Evolutionary conservation across 2,888 invertebrate species (phyloP), one percentile per base, ranked within the genome.

Genomic region (Drosophila koepferae): DNA sequence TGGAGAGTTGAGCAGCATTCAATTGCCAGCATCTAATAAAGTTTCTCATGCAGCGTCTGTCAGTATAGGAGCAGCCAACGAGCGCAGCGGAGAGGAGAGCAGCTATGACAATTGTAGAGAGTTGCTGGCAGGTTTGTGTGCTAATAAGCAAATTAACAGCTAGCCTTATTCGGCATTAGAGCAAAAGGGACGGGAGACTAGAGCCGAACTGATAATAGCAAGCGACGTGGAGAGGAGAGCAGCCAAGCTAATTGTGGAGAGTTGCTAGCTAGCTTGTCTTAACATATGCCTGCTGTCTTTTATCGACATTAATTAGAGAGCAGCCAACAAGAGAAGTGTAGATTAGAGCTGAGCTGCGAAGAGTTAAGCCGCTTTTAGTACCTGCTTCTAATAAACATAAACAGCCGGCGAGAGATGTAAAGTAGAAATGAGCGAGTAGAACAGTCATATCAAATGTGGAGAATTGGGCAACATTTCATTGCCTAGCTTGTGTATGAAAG

Each of bases 251-350:
- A 51, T 49, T 31, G 49, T 34, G 49, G 49, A 49, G 49, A 49
- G 10, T 49, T 31, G 31, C 31, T 31, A 9, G 28, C 31, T 5
- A 2, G n/a, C 28, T 16, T 48, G 49, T 18, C 18, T 14, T n/a
- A 5, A 2, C n/a, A 31, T 9, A 49, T 49, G 23, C 4, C 23
- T 49, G 31, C 31, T 49, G 6, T 9, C 46, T 20, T 51, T 63
- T 38, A 16, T 10, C 16, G 2, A 7, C 61, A 9, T 31, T 36
- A 23, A 66, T 66, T 65, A 70, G 80, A 82, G 84, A 82, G 82
- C 81, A 87, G 49, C 75, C 62, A 62, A 23, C 31, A 23, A 28
- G 38, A 6, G 14, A 16, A 38, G 38, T 40, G 38, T 40, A 38
- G 9, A 10, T 23, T 3, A 31, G 14, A 43, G 41, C 16, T 34